A percentile compares a stretch with the other conserved stretches of the same genome.
These are phyloP conservation scores for Sterna hirundo DNA, from an alignment of 2,113 vertebrate species.

Conservation along the genomic window DNA sequence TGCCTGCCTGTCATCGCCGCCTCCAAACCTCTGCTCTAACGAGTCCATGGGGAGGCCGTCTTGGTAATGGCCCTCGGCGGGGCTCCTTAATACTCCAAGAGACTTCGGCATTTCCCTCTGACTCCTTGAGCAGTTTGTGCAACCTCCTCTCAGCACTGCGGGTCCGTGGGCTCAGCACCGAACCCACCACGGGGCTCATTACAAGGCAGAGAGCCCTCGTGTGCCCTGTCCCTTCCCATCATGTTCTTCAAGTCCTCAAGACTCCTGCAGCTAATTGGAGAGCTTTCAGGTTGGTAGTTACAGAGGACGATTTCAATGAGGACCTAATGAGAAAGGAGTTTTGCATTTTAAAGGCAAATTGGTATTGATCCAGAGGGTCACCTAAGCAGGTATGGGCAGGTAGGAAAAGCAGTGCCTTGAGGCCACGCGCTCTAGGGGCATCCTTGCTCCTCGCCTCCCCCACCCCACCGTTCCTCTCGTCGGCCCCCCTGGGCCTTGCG, in stretches of 20 bases:
- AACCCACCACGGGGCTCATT: background rate
- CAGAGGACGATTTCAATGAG: background rate
- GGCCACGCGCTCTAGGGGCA: background rate
- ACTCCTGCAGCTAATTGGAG: background rate
- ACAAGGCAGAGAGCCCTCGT: background rate
- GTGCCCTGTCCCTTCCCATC: background rate
- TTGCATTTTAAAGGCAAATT: background rate
- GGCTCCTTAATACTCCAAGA: background rate
- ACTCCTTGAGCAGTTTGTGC: background rate
- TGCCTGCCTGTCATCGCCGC: too few species aligned
- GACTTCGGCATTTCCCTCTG: background rate
- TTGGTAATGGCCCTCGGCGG: background rate
- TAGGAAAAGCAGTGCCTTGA: background rate
- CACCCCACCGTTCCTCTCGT: background rate
- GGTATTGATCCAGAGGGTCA: background rate
- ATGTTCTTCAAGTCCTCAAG: background rate
- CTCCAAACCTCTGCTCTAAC: too few species aligned
- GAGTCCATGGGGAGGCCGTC: background rate
- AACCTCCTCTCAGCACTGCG: too few species aligned
- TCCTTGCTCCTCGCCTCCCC: too few species aligned
- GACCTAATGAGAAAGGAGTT: background rate
- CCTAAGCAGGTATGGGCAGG: background rate
- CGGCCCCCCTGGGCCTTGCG: background rate
- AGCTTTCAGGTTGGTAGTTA: background rate
- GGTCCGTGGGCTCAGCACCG: background rate